phyloP scores from a whole-genome alignment of 2,113 vertebrate species.

The Nibea coibor region DNA sequence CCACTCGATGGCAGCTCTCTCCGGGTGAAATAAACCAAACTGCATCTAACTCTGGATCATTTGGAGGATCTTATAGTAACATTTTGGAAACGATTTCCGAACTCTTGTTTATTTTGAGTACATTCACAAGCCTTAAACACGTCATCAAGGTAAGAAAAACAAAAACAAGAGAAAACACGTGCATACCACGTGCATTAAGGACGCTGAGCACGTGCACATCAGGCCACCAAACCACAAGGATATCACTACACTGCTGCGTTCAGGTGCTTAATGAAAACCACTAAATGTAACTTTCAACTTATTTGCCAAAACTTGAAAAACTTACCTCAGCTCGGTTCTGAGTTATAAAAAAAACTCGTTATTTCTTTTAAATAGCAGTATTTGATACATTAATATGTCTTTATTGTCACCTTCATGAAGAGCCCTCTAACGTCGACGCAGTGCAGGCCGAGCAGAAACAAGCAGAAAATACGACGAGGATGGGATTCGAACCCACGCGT shows the following conservation, averaged over 20 bases:
- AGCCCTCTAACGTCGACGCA: too few species aligned
- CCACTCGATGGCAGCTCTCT: conserved; percentile 13
- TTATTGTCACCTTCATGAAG: too few species aligned
- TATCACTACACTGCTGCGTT: not conserved
- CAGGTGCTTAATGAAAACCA: not conserved
- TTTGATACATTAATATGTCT: too few species aligned
- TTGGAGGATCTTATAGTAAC: not conserved
- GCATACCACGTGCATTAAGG: not conserved
- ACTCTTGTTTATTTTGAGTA: not conserved
- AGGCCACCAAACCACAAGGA: not conserved
- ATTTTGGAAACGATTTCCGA: not conserved
- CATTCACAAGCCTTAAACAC: not conserved
- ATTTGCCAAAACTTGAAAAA: not conserved
- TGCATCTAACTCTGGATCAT: not conserved
- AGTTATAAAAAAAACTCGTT: too few species aligned
- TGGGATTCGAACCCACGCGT: conserved; percentile 83
- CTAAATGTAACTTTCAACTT: not conserved
- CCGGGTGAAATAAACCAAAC: not conserved
- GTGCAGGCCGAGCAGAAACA: not conserved
- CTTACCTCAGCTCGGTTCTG: not conserved
- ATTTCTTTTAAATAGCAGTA: too few species aligned
- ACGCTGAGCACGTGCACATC: not conserved
- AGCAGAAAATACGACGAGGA: conserved; percentile 53
- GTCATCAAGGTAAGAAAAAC: not conserved
- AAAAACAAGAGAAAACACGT: not conserved